Conservation (phyloP, 2,797 vertebrate genomes). For the Sebastes minor region DNA sequence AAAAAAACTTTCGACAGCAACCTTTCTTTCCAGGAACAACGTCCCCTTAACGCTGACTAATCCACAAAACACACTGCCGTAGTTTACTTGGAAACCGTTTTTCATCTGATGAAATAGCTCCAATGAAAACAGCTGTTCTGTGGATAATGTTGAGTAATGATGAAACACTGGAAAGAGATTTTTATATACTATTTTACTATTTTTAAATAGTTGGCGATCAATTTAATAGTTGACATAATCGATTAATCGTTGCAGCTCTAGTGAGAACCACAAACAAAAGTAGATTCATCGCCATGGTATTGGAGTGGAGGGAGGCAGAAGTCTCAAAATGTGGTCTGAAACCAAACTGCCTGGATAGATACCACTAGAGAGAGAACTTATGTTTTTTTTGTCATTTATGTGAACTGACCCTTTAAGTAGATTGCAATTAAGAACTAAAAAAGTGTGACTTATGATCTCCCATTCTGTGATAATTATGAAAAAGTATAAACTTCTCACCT, state of each 20-base stretch:
- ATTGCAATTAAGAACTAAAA: neutral
- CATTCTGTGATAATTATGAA: neutral
- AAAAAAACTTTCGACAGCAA: neutral
- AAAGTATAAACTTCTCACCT: constrained; percentile 26
- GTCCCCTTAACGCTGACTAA: neutral
- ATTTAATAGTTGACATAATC: too few relatives aligned
- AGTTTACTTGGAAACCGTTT: neutral
- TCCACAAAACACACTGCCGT: neutral
- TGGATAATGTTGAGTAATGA: neutral
- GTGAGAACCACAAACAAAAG: neutral
- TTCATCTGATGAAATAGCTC: neutral
- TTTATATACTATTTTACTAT: too few relatives aligned
- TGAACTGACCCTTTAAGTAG: neutral
- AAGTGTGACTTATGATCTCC: neutral
- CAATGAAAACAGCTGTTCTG: neutral
- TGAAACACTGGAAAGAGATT: neutral
- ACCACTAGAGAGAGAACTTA: accelerated
- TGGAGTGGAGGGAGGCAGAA: neutral
- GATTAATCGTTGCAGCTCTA: too few relatives aligned
- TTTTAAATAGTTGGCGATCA: too few relatives aligned
- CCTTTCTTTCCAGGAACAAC: neutral
- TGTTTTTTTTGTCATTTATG: neutral
- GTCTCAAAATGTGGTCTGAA: neutral
- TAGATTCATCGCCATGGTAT: neutral
- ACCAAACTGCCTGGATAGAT: neutral